These are phyloP conservation scores for Umimayanthus chanpuru DNA, from an alignment of 92 coral and sea anemone genomes.

Conservation along the genomic window DNA sequence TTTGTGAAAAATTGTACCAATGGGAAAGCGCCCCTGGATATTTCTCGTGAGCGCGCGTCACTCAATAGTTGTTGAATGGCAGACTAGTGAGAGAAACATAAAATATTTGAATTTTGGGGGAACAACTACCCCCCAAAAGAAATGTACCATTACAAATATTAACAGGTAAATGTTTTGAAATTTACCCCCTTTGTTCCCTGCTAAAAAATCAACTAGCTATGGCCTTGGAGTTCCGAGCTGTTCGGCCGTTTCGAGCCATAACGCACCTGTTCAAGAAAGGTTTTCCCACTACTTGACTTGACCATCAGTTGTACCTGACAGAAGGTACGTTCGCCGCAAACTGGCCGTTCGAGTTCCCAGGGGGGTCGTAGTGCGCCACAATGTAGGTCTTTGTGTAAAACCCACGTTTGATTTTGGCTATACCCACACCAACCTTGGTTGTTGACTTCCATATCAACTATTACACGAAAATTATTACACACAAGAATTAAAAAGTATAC, in stretches of 20 bases:
- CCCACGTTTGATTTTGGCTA: constrained; percentile 20
- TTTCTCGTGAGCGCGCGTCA: too few relatives aligned
- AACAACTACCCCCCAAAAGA: too few relatives aligned
- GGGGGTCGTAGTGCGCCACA: constrained; percentile 37
- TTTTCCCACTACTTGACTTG: background rate
- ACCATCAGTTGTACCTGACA: background rate
- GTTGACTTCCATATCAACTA: constrained; percentile 29
- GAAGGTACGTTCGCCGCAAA: constrained; percentile 4
- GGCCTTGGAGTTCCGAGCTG: too few relatives aligned
- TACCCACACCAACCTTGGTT: constrained; percentile 22
- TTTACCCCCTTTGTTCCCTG: background rate
- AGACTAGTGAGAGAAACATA: too few relatives aligned
- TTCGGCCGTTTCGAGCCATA: background rate
- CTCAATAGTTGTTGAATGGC: too few relatives aligned
- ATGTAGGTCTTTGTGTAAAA: constrained; percentile 20
- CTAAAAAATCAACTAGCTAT: too few relatives aligned
- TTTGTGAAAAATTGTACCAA: too few relatives aligned
- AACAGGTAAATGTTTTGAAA: too few relatives aligned
- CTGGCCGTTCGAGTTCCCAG: constrained; percentile 23
- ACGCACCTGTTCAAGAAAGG: background rate
- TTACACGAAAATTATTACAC: background rate
- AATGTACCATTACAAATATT: too few relatives aligned
- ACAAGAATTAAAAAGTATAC: too few relatives aligned
- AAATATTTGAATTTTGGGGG: too few relatives aligned
- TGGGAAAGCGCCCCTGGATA: too few relatives aligned